These are phyloP conservation scores for Diadumene lineata DNA, from an alignment of 92 coral and sea anemone species.

Conservation along the genomic window DNA sequence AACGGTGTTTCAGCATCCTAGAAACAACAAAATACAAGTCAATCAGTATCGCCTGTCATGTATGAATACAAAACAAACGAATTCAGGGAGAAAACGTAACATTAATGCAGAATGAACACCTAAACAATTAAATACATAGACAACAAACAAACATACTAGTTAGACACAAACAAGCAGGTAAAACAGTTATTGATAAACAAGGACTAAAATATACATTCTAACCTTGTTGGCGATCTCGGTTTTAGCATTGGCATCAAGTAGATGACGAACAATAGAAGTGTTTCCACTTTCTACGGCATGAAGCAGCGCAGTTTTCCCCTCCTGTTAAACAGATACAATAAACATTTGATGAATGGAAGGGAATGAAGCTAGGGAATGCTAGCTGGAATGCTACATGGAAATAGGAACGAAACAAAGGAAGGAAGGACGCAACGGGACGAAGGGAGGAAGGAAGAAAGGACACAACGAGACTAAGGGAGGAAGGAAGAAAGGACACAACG, in stretches of 20 bases:
- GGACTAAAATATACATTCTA: constrained; percentile 1
- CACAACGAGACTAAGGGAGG: neutral
- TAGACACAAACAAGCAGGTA: too few relatives aligned
- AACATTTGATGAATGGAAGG: neutral
- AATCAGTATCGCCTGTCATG: too few relatives aligned
- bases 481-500: neutral
- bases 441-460: neutral
- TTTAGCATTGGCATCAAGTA: constrained; percentile 91
- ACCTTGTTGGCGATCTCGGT: constrained; percentile 85
- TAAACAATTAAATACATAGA: too few relatives aligned
- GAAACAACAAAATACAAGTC: neutral
- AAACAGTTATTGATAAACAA: too few relatives aligned
- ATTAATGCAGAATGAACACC: too few relatives aligned
- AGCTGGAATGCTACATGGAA: too few relatives aligned
- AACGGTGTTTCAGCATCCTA: constrained; percentile 96
- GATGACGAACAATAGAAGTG: constrained; percentile 72
- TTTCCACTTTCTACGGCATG: constrained; percentile 95
- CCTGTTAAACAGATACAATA: constrained; percentile 34
- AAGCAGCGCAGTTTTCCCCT: constrained; percentile 89
- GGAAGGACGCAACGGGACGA: neutral
- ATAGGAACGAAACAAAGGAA: neutral
- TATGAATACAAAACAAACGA: too few relatives aligned
- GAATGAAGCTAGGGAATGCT: too few relatives aligned
- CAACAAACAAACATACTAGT: too few relatives aligned
- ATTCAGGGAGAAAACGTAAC: too few relatives aligned